phyloP scores from a whole-genome alignment of 2,888 invertebrate species.

The Torymus tubicola region DNA sequence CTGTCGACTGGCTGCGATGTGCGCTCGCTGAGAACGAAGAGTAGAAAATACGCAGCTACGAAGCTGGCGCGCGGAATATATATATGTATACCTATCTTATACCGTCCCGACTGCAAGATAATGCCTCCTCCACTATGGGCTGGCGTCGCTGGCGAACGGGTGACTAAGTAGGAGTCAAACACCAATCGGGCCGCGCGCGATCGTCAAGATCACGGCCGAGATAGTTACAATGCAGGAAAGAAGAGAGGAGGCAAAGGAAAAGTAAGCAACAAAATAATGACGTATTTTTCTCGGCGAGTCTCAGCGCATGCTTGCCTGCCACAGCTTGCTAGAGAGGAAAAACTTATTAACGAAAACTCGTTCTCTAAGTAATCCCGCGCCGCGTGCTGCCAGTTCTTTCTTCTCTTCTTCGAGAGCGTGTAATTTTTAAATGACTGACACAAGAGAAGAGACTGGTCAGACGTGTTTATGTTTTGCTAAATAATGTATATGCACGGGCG shows the following conservation, averaged over 20 bases:
- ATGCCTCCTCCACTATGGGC: too few species aligned
- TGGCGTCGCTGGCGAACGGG: too few species aligned
- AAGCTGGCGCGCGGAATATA: slow-evolving; percentile 11
- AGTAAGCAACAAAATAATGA: slow-evolving; percentile 20
- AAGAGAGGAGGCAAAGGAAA: not conserved
- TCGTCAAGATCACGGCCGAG: slow-evolving; percentile 41
- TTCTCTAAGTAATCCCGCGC: not conserved
- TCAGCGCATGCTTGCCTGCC: too few species aligned
- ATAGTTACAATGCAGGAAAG: not conserved
- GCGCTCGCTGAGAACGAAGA: not conserved
- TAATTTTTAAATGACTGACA: not conserved
- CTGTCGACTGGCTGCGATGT: too few species aligned
- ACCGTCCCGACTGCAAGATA: too few species aligned
- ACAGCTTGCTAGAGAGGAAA: too few species aligned
- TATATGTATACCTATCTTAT: slow-evolving; percentile 1
- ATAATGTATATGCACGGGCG: not conserved
- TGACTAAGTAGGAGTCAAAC: not conserved
- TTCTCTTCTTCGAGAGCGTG: not conserved
- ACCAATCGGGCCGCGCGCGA: not conserved
- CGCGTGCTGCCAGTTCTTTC: too few species aligned
- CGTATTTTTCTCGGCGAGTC: too few species aligned
- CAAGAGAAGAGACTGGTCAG: slow-evolving; percentile 17
- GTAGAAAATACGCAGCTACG: slow-evolving; percentile 21
- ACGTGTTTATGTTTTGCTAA: slow-evolving; percentile 42
- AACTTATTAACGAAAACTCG: slow-evolving; percentile 25